Percentiles rank a stretch among this genome's conserved stretches.
Evolutionary conservation across 53 echinoderm and acorn worm genomes (phyloP).

Genomic region (Crossaster papposus): DNA sequence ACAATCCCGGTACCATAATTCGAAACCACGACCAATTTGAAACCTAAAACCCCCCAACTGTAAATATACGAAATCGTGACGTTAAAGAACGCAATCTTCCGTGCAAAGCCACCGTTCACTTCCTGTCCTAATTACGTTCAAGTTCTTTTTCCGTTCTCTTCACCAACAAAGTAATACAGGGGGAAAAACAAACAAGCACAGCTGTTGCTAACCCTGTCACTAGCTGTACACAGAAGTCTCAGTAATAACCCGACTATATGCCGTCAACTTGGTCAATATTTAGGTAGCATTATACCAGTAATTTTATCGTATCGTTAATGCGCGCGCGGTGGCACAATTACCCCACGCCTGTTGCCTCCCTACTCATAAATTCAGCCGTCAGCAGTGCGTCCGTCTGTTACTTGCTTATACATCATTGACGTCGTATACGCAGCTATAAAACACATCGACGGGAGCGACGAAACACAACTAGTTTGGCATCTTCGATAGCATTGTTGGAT

Average conservation of each 20-base stretch:
- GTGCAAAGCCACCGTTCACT: background rate
- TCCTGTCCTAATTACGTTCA: background rate
- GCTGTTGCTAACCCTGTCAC: background rate
- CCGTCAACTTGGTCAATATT: background rate
- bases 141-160: background rate
- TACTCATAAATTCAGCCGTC: background rate
- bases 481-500: background rate
- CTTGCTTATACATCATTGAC: background rate
- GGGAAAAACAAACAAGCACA: background rate
- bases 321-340: background rate
- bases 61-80: background rate
- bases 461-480: background rate
- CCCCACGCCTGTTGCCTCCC: background rate
- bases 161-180: background rate
- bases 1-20: background rate
- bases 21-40: constrained; percentile 3
- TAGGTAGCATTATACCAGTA: constrained; percentile 11
- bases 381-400: background rate
- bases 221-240: background rate
- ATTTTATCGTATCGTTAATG: background rate
- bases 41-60: background rate
- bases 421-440: background rate
- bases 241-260: background rate
- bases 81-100: background rate
- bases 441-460: background rate